Conservation (phyloP, 2,797 vertebrate species). For the Hipposideros larvatus region DNA sequence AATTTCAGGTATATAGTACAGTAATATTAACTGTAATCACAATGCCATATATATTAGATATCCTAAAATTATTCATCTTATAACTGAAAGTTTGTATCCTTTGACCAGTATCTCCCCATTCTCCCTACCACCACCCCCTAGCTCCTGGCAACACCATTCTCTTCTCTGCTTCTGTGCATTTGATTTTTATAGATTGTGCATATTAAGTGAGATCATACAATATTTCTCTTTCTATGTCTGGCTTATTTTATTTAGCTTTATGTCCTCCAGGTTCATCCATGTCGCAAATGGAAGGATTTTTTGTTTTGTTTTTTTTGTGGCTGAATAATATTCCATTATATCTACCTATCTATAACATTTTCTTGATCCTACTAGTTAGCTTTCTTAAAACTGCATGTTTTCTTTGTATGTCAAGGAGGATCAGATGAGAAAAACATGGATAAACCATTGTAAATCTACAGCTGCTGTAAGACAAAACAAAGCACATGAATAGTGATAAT, state of each 20-base stretch:
- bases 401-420: background rate
- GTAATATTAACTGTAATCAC: background rate
- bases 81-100: background rate
- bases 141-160: background rate
- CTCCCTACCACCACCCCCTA: background rate
- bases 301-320: background rate
- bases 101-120: background rate
- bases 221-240: background rate
- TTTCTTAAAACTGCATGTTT: background rate
- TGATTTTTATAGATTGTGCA: background rate
- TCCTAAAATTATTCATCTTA: background rate
- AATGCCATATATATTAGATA: background rate
- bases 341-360: background rate
- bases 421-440: slow-evolving; percentile 21
- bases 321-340: background rate
- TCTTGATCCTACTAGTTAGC: background rate
- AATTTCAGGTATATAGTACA: background rate
- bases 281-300: background rate
- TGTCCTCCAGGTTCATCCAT: background rate
- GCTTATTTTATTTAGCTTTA: background rate
- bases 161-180: background rate
- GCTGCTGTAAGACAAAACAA: background rate
- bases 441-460: background rate
- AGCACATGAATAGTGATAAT: background rate
- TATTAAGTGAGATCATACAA: background rate